Conservation (phyloP, 1,140 invertebrate genomes). For the Calephelis nemesis region DNA sequence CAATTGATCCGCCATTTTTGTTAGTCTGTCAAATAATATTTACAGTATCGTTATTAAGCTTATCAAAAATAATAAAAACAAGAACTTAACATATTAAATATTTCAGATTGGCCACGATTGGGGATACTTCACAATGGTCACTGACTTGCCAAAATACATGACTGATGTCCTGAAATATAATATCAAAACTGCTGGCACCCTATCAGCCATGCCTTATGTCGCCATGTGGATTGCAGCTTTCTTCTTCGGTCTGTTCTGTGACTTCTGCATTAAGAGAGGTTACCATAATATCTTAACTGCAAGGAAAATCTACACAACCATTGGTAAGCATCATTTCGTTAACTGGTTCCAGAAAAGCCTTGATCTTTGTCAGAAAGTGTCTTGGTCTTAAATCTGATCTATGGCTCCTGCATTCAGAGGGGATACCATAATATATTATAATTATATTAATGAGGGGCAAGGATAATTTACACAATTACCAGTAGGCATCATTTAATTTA, state of each 20-base stretch:
- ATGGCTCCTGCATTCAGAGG: too few species aligned
- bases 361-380: too few species aligned
- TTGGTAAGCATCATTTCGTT: slow-evolving; percentile 74
- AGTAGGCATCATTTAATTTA: too few species aligned
- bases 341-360: neutral
- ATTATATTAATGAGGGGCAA: too few species aligned
- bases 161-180: slow-evolving; percentile 91
- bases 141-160: slow-evolving; percentile 96
- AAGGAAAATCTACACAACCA: slow-evolving; percentile 77
- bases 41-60: too few species aligned
- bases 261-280: slow-evolving; percentile 82
- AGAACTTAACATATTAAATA: slow-evolving; percentile 4
- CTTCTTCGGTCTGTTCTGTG: slow-evolving; percentile 83
- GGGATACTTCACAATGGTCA: slow-evolving; percentile 96
- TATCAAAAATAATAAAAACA: too few species aligned
- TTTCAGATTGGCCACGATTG: slow-evolving; percentile 90
- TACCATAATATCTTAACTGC: slow-evolving; percentile 80
- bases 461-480: too few species aligned
- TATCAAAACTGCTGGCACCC: slow-evolving; percentile 85
- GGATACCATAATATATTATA: too few species aligned
- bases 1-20: neutral
- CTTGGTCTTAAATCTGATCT: too few species aligned
- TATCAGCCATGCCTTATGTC: slow-evolving; percentile 85
- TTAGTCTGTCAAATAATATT: neutral
- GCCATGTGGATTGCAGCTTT: slow-evolving; percentile 87